A percentile compares a stretch with the other conserved stretches of the same genome.
Evolutionary conservation across 1,140 invertebrate species (phyloP).

Genomic region (Eurosta solidaginis): DNA sequence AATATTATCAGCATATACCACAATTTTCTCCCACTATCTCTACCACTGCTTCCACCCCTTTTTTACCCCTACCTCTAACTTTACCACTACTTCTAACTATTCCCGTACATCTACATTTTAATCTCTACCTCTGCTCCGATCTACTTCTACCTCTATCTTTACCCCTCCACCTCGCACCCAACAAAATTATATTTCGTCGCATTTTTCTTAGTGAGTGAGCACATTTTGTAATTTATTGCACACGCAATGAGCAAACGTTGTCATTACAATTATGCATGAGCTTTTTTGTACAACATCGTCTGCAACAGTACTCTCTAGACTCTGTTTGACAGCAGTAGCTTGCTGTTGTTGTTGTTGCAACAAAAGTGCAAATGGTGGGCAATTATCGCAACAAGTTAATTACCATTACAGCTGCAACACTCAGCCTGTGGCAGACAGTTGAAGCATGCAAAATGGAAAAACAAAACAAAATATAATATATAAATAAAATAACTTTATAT

Average conservation of each 20-base stretch:
- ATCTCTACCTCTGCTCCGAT: no score
- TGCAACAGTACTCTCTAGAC: not conserved
- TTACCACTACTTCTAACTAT: no score
- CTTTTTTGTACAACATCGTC: not conserved
- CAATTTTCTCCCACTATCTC: no score
- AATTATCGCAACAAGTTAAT: slow-evolving; percentile 33
- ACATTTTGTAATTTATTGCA: not conserved
- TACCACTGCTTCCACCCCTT: no score
- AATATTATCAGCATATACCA: no score
- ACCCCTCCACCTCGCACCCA: no score
- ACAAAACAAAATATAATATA: not conserved
- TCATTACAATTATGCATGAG: slow-evolving; percentile 14
- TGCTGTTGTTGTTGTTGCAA: not conserved
- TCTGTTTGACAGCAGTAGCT: not conserved
- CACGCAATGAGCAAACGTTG: slow-evolving; percentile 5
- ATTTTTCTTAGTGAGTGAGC: not conserved
- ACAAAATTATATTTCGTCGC: no score
- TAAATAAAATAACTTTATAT: not conserved
- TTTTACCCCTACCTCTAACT: no score
- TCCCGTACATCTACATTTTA: no score
- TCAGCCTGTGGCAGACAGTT: not conserved
- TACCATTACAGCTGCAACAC: slow-evolving; percentile 29
- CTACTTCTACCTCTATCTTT: no score
- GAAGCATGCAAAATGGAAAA: not conserved
- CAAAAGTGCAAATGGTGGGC: slow-evolving; percentile 27